A percentile compares a stretch with the other conserved stretches of the same genome.
phyloP scores from a whole-genome alignment of 1,140 invertebrate genomes.

The Hormaphis cornu region DNA sequence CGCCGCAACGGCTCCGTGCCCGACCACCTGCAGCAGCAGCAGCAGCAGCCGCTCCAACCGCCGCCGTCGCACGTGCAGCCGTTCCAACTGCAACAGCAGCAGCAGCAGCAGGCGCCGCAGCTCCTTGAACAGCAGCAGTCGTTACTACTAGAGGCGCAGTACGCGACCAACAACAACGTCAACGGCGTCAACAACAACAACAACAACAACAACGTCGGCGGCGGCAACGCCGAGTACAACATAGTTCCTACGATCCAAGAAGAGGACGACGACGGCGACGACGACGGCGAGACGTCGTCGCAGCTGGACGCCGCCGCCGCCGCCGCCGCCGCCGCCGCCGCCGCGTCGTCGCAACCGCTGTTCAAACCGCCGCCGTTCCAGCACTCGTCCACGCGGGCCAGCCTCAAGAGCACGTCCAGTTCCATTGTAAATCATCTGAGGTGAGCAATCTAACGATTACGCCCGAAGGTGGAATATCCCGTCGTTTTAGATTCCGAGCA shows the following conservation, averaged over 20 bases:
- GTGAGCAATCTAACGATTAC: neutral
- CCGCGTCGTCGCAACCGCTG: neutral
- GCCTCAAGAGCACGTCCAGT: constrained; percentile 41
- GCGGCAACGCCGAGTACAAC: constrained; percentile 36
- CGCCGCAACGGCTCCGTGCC: constrained; percentile 44
- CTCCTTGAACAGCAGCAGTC: neutral
- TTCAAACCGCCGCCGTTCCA: constrained; percentile 23
- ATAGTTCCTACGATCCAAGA: constrained; percentile 38
- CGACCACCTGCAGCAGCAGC: constrained; percentile 23
- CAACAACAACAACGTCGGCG: constrained; percentile 32
- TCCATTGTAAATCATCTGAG: constrained; percentile 55
- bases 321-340: neutral
- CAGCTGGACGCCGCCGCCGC: neutral
- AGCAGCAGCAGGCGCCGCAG: neutral
- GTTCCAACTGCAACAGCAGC: neutral
- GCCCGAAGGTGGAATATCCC: no score
- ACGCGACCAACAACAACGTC: neutral
- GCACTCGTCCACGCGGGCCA: constrained; percentile 33
- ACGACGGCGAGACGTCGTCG: neutral
- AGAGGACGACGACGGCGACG: constrained; percentile 34
- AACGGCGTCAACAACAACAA: neutral
- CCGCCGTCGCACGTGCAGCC: neutral
- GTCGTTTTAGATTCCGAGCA: no score
- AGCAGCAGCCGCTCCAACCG: neutral
- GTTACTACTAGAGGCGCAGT: neutral